These are phyloP conservation scores for Oasisia sp. DNA, from an alignment of 2,888 invertebrate genomes.

Conservation along the genomic window DNA sequence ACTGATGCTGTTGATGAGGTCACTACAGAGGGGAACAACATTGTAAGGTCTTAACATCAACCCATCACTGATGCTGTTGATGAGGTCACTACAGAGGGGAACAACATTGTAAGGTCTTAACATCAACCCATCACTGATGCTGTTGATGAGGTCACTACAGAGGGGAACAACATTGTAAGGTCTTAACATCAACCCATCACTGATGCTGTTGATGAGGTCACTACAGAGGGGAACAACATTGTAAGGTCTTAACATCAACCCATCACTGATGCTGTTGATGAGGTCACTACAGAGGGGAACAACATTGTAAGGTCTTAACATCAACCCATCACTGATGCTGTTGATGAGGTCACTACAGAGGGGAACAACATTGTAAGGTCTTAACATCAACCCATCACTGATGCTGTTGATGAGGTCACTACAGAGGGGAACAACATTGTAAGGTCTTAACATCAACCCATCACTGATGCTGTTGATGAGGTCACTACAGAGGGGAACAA, in stretches of 20 bases:
- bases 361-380: too few relatives aligned
- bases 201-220: slow-evolving; percentile 74
- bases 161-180: too few relatives aligned
- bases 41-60: too few relatives aligned
- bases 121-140: slow-evolving; percentile 76
- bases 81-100: slow-evolving; percentile 68
- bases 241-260: too few relatives aligned
- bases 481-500: slow-evolving; percentile 65
- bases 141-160: slow-evolving; percentile 72
- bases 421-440: slow-evolving; percentile 28
- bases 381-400: slow-evolving; percentile 76
- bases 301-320: too few relatives aligned
- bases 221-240: slow-evolving; percentile 63
- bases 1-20: slow-evolving; percentile 74
- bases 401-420: slow-evolving; percentile 75
- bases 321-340: slow-evolving; percentile 75
- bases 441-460: slow-evolving; percentile 76
- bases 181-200: slow-evolving; percentile 77
- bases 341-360: slow-evolving; percentile 72
- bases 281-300: slow-evolving; percentile 68
- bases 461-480: slow-evolving; percentile 75
- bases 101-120: too few relatives aligned
- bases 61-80: slow-evolving; percentile 76
- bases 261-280: slow-evolving; percentile 75
- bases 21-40: slow-evolving; percentile 64